phyloP scores from a whole-genome alignment of 2,797 vertebrate genomes.

The Falco biarmicus region DNA sequence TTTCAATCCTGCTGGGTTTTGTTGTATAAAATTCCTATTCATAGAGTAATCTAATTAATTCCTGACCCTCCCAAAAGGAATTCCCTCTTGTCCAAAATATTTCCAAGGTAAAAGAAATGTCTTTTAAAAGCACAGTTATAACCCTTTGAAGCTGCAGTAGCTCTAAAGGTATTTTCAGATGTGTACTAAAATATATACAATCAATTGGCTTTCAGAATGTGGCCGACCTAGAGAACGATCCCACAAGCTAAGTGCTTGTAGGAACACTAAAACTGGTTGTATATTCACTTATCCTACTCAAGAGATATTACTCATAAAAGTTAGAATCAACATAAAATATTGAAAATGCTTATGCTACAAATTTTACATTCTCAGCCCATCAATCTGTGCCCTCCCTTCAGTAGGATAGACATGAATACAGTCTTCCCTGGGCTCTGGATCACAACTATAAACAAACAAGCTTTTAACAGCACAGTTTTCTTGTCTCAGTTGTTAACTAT shows the following conservation, averaged over 20 bases:
- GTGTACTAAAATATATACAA: background rate
- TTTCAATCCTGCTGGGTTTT: background rate
- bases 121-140: background rate
- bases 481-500: background rate
- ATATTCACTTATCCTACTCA: background rate
- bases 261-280: background rate
- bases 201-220: background rate
- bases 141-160: background rate
- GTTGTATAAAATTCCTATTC: slow-evolving; percentile 15
- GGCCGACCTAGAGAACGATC: background rate
- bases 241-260: background rate
- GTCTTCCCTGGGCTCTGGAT: background rate
- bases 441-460: background rate
- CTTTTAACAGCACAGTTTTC: background rate
- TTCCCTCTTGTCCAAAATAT: background rate
- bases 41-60: slow-evolving; percentile 38
- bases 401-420: background rate
- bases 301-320: background rate
- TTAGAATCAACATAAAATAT: background rate
- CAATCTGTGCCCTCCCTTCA: background rate
- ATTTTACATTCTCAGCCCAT: background rate
- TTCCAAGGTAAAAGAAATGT: background rate
- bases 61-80: background rate
- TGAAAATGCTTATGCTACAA: background rate
- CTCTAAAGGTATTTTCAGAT: background rate